Percentiles rank a stretch among this genome's conserved stretches.
Conservation (phyloP, 2,888 invertebrate genomes). For the Idaea biselata region DNA sequence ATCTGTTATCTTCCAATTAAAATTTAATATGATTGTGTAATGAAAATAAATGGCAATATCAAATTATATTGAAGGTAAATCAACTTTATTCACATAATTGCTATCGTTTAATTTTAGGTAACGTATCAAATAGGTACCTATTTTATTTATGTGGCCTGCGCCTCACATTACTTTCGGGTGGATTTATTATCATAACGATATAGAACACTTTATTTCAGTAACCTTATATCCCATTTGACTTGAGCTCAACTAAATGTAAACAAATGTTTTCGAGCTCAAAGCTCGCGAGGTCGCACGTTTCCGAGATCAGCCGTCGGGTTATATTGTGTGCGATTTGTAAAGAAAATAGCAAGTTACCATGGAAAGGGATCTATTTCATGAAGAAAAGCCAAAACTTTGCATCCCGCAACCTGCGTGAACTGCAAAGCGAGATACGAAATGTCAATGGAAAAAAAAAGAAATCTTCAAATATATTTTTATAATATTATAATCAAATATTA, state of each 20-base stretch:
- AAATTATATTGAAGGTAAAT: no score
- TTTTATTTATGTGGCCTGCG: neutral
- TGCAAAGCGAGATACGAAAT: neutral
- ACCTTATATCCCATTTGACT: conserved; percentile 18
- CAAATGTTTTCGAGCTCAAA: conserved; percentile 16
- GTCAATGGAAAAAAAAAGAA: neutral
- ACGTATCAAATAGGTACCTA: neutral
- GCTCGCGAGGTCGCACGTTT: conserved; percentile 18
- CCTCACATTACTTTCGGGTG: neutral
- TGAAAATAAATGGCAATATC: neutral
- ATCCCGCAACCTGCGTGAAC: neutral
- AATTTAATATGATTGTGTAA: neutral
- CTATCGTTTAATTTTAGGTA: neutral
- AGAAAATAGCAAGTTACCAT: conserved; percentile 4
- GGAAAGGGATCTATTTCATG: neutral
- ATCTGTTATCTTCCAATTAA: neutral
- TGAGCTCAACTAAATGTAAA: conserved; percentile 25
- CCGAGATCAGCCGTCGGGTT: conserved; percentile 16
- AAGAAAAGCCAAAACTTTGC: neutral
- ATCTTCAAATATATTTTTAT: neutral
- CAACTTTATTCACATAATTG: neutral
- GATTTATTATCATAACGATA: conserved; percentile 6
- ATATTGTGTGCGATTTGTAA: conserved; percentile 18
- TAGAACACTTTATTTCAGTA: conserved; percentile 3
- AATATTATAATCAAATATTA: no score